phyloP scores from a whole-genome alignment of 2,113 vertebrate genomes.

The Noctilio leporinus region DNA sequence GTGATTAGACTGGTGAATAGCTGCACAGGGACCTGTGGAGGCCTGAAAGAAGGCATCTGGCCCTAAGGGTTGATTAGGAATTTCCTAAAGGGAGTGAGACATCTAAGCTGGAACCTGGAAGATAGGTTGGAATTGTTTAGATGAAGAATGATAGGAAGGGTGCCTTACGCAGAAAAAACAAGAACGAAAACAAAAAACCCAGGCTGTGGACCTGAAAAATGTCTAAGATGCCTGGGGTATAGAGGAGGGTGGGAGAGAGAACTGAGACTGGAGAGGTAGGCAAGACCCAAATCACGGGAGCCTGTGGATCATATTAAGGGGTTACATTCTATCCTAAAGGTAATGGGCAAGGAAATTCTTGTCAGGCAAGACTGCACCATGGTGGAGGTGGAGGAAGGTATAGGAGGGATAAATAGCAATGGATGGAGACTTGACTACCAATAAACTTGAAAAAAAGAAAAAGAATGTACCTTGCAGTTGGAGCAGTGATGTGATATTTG shows the following conservation, averaged over 20 bases:
- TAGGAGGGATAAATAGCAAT: neutral
- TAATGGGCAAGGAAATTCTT: no score
- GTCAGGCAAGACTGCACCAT: neutral
- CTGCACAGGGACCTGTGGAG: neutral
- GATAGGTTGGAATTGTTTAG: neutral
- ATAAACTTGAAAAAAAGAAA: neutral
- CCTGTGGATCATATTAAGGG: rapidly evolving
- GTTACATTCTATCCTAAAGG: neutral
- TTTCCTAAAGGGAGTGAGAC: neutral
- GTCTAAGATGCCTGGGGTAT: neutral
- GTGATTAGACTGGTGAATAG: neutral
- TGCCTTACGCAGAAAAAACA: neutral
- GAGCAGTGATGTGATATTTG: neutral
- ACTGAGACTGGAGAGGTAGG: no score
- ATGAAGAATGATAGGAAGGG: neutral
- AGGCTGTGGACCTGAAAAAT: neutral
- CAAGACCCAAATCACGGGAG: neutral
- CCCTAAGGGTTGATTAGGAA: neutral
- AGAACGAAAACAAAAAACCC: neutral
- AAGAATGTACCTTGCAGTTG: no score
- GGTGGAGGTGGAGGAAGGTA: no score
- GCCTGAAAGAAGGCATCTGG: neutral
- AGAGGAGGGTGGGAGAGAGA: neutral
- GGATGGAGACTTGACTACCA: neutral
- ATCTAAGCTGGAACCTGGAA: neutral